Evolutionary conservation across 2,113 vertebrate genomes (phyloP).

Genomic region (Perca flavescens): DNA sequence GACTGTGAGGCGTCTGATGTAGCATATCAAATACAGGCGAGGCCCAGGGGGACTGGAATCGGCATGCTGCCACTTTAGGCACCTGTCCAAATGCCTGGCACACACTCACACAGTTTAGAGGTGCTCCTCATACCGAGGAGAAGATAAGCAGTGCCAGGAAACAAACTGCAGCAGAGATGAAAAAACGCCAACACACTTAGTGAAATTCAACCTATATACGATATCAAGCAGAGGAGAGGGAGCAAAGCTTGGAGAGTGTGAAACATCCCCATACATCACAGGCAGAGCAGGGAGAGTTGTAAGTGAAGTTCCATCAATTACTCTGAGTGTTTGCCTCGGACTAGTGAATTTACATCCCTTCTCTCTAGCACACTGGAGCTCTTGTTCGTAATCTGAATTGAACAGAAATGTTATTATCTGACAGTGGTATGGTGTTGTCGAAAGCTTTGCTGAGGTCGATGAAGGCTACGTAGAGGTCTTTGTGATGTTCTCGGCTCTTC

Average conservation of each 20-base stretch:
- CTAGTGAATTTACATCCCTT: neutral
- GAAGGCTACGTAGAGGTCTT: too few species aligned
- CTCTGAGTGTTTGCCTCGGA: neutral
- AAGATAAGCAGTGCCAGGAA: constrained; percentile 56
- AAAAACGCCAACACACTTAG: constrained; percentile 25
- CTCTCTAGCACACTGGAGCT: neutral
- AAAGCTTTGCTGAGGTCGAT: too few species aligned
- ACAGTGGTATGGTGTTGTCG: neutral
- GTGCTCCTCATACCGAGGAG: constrained; percentile 49
- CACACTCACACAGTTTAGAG: constrained; percentile 67
- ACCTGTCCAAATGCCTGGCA: constrained; percentile 72
- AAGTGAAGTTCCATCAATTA: constrained; percentile 13
- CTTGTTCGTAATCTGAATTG: neutral
- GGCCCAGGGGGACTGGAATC: constrained; percentile 55
- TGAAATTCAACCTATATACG: constrained; percentile 45
- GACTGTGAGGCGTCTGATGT: constrained; percentile 63
- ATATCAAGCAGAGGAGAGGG: constrained; percentile 29
- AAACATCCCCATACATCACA: constrained; percentile 16
- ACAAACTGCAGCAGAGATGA: constrained; percentile 56
- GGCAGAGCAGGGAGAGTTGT: neutral
- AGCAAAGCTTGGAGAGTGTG: neutral
- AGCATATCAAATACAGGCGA: constrained; percentile 69
- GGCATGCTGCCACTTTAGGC: constrained; percentile 69
- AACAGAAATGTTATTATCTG: neutral
- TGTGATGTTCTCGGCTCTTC: too few species aligned